Conservation (phyloP, 2,888 invertebrate species). For the Monopis laevigella region DNA sequence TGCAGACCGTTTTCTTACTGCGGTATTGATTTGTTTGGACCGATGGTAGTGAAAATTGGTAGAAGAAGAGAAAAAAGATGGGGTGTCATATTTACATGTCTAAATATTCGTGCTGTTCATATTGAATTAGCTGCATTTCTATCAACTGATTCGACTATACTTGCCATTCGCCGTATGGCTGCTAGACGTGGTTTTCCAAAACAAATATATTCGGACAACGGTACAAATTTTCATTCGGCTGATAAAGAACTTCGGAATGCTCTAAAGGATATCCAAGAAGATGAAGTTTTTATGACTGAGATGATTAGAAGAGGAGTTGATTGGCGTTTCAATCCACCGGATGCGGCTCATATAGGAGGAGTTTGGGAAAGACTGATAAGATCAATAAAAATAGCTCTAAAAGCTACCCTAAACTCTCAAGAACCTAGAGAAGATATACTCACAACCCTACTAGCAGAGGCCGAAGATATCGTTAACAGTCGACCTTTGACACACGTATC, state of each 20-base stretch:
- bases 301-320: not conserved
- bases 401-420: too few relatives aligned
- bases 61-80: too few relatives aligned
- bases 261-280: not conserved
- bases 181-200: slow-evolving; percentile 19
- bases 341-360: slow-evolving; percentile 20
- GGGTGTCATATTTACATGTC: too few relatives aligned
- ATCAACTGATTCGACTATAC: slow-evolving; percentile 17
- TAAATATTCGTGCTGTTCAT: too few relatives aligned
- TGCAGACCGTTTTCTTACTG: too few relatives aligned
- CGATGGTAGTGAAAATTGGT: too few relatives aligned
- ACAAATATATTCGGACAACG: slow-evolving; percentile 18
- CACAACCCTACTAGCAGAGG: slow-evolving; percentile 10
- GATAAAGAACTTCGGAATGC: slow-evolving; percentile 1
- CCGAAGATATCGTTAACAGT: slow-evolving; percentile 20
- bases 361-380: slow-evolving; percentile 11
- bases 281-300: not conserved
- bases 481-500: slow-evolving; percentile 24
- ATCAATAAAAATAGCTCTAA: slow-evolving; percentile 18
- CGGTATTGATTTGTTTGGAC: too few relatives aligned
- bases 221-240: slow-evolving; percentile 12
- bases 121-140: slow-evolving; percentile 18
- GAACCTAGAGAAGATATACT: too few relatives aligned
- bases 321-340: slow-evolving; percentile 19
- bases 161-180: slow-evolving; percentile 18